These are phyloP conservation scores for Pedetes capensis DNA, from an alignment of 2,113 vertebrate species.

Conservation along the genomic window DNA sequence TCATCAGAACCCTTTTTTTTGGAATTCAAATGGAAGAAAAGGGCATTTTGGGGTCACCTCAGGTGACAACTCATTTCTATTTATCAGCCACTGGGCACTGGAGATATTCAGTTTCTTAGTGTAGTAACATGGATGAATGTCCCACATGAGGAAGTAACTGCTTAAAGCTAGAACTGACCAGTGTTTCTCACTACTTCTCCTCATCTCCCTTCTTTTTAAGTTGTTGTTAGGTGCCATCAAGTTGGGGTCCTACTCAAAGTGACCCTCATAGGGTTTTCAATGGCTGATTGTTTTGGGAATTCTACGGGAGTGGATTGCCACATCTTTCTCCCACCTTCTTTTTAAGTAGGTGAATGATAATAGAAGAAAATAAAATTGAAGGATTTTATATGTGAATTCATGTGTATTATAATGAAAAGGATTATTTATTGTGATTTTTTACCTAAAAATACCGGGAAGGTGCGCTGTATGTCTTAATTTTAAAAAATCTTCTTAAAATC, in stretches of 20 bases:
- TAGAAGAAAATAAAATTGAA: not conserved
- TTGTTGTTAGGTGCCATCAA: no score
- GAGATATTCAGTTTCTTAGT: not conserved
- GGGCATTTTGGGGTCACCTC: accelerated
- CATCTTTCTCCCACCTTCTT: not conserved
- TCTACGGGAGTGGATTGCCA: no score
- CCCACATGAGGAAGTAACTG: not conserved
- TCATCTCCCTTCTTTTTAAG: accelerated
- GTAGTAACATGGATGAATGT: no score
- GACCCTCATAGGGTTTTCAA: no score
- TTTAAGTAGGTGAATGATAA: not conserved
- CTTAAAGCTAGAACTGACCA: no score
- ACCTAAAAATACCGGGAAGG: not conserved
- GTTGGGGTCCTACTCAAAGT: no score
- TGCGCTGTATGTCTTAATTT: not conserved
- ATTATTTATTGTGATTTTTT: not conserved
- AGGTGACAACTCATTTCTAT: not conserved
- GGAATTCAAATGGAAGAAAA: not conserved
- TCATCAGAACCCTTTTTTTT: not conserved
- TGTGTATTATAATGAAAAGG: not conserved
- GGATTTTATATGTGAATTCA: not conserved
- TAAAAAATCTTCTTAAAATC: not conserved
- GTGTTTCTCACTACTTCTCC: not conserved
- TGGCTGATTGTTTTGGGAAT: no score
- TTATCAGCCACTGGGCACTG: not conserved